phyloP scores from a whole-genome alignment of 2,113 vertebrate genomes.

The Cephalopterus ornatus region DNA sequence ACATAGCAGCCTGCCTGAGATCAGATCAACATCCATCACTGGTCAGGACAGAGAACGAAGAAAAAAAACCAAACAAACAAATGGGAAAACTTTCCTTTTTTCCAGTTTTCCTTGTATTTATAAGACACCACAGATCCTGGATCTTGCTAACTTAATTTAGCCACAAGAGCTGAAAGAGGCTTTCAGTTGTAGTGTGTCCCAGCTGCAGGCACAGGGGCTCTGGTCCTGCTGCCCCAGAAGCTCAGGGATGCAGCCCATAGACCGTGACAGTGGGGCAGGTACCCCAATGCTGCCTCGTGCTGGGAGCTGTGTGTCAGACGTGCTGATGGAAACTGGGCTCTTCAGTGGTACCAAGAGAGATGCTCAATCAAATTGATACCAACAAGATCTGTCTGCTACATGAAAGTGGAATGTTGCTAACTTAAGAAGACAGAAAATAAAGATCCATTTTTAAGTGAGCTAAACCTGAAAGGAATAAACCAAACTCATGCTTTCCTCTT shows the following conservation, averaged over 20 bases:
- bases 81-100: rapidly evolving
- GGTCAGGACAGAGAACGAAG: rapidly evolving
- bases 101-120: neutral
- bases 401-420: neutral
- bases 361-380: neutral
- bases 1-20: neutral
- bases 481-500: neutral
- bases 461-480: neutral
- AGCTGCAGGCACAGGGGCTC: neutral
- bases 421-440: neutral
- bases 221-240: neutral
- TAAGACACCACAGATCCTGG: neutral
- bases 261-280: neutral
- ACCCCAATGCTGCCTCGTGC: rapidly evolving
- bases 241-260: neutral
- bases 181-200: neutral
- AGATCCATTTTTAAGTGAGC: neutral
- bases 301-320: neutral
- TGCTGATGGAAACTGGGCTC: neutral
- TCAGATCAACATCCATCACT: neutral
- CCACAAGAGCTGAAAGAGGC: neutral
- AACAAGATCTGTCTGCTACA: neutral
- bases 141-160: neutral
- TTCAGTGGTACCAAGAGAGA: neutral
- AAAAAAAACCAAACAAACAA: too few species aligned